Evolutionary conservation across 2,113 vertebrate genomes (phyloP), one percentile per base, ranked within the genome.

Genomic region (Paraplagusia blochii): DNA sequence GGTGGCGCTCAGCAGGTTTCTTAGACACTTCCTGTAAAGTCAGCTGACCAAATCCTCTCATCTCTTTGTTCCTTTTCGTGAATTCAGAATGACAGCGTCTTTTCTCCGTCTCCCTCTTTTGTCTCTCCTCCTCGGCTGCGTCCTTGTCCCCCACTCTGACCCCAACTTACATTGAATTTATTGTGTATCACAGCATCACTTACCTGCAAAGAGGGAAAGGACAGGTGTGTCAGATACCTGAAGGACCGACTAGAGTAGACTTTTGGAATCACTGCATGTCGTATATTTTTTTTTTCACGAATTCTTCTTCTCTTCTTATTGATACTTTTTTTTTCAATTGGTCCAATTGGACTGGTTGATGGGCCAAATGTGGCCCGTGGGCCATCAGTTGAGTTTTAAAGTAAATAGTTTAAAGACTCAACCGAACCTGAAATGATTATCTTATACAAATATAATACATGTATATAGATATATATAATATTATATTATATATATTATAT

Each of bases 151-250:
- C 65, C 66, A 8, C n/a, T 38, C 53, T 72, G n/a, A 29, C 14
- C 46, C 54, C 46, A 33, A 54, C 62, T 63, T 49, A 9, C 5
- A 40, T 51, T 60, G n/a, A 69, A 59, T 61, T 15, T 47, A 65
- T 68, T 63, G 51, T 64, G 62, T 65, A 53, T 60, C 65, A 73
- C 63, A 76, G 63, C 60, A 61, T 73, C 62, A 46, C 58, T 79
- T 67, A 64, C 42, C 73, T 69, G 65, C 60, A 35, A 44, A 39
- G 56, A 58, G 46, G 58, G 72, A 57, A 70, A 54, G 70, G 77
- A 75, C 78, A 75, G 73, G 66, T 75, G 75, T 63, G 60, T 45
- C 71, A 72, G 64, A 59, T 66, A 68, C 73, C 72, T 19, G 40
- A 29, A 22, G 66, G 72, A 60, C 61, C 35, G 18, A 60, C 35